phyloP scores from a whole-genome alignment of 2,113 vertebrate species.

The Tychaedon coryphoeus region DNA sequence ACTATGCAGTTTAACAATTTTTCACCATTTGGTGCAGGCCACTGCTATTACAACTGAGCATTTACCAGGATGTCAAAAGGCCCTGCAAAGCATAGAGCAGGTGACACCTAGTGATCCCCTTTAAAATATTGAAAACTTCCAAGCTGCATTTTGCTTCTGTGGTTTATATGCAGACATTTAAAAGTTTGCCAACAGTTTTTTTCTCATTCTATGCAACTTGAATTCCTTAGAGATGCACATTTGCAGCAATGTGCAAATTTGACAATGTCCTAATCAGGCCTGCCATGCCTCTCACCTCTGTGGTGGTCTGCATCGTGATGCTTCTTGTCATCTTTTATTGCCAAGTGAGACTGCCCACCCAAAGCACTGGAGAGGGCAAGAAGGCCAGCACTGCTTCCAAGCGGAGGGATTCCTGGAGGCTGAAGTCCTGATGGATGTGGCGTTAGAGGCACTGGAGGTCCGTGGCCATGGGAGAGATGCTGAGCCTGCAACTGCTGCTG shows the following conservation, averaged over 20 bases:
- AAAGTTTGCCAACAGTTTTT: constrained; percentile 64
- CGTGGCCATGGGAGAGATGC: constrained; percentile 90
- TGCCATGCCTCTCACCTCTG: constrained; percentile 89
- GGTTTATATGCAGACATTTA: constrained; percentile 50
- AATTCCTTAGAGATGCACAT: constrained; percentile 66
- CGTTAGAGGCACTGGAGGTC: constrained; percentile 90
- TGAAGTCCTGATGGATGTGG: constrained; percentile 93
- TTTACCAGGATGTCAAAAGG: constrained; percentile 70
- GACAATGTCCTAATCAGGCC: constrained; percentile 78
- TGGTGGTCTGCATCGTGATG: constrained; percentile 90
- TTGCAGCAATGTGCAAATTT: constrained; percentile 55
- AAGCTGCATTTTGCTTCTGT: constrained; percentile 65
- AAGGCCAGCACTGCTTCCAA: constrained; percentile 90
- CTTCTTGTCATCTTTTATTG: constrained; percentile 95
- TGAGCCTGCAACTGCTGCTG: constrained; percentile 87
- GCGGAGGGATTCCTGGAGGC: constrained; percentile 85
- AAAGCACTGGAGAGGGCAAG: constrained; percentile 93
- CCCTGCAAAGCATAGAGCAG: constrained; percentile 62
- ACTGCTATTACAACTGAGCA: constrained; percentile 70
- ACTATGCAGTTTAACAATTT: constrained; percentile 74
- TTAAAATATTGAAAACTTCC: constrained; percentile 61
- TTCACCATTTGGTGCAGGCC: constrained; percentile 74
- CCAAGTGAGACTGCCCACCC: constrained; percentile 87
- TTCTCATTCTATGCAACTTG: constrained; percentile 60
- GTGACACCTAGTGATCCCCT: constrained; percentile 63